Base-by-base conservation (phyloP, 2,113 vertebrate species). In the Leuciscus idus region DNA sequence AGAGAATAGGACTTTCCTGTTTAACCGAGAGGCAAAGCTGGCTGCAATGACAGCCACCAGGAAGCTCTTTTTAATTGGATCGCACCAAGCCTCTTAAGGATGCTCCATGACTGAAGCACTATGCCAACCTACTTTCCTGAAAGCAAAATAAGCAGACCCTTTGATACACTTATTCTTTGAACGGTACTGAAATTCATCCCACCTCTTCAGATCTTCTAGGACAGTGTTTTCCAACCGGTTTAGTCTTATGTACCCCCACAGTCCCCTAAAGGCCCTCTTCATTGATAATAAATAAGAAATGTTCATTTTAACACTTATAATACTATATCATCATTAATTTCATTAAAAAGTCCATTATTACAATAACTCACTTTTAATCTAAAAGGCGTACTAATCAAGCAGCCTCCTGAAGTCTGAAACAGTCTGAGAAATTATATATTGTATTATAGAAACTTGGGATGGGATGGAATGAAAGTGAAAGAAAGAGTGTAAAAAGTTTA, bases 1-100 rank as follows among this genome's bases (percentile, higher is more conserved):
- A 9, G 21, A 84, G 68, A 84, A 84, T 74, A 73, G 61, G 77
- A 61, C 64, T 83, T 70, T 57, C 62, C 46, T 79, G 79, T 85
- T 83, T 85, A 70, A 85, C 78, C 19, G 12, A 26, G 33, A 64
- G 68, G 61, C 52, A 82, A 81, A 30, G 61, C 87, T 28, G 68
- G 84, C 77, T 81, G 66, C 74, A 59, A 17, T 82, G 87, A 84
- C 59, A 93, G 93, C 90, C 92, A 91, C 89, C 89, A 92, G 66
- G 64, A 87, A 89, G 90, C 68, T 81, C 84, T 83, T 86, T 94
- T 95, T 94, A 95, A 94, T 93, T 90, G 92, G 93, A 93, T 93
- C 91, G 89, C 81, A 81, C 82, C 90, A 91, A 94, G 91, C 93
- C 89, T 92, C 94, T 93, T 93, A 91, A 90, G 88, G 66, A 83